These are phyloP conservation scores for Callospermophilus lateralis DNA, from an alignment of 2,113 vertebrate genomes.

Conservation along the genomic window DNA sequence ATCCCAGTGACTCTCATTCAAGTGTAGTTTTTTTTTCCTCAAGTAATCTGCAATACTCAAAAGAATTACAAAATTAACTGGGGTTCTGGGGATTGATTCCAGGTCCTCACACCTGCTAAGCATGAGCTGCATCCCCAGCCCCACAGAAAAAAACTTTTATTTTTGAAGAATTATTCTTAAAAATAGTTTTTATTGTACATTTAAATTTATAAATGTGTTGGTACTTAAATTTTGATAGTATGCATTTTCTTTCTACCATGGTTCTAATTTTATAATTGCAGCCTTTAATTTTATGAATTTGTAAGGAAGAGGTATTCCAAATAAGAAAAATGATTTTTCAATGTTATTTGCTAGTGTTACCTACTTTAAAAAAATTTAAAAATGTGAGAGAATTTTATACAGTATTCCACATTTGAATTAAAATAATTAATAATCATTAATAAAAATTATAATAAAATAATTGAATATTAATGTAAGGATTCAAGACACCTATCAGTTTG, in stretches of 20 bases:
- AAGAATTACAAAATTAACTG: neutral
- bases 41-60: neutral
- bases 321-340: neutral
- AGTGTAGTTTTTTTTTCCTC: neutral
- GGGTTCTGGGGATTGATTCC: neutral
- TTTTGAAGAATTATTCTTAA: neutral
- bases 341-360: neutral
- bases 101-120: neutral
- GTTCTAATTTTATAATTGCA: neutral
- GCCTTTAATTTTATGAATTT: neutral
- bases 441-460: neutral
- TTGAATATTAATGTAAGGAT: neutral
- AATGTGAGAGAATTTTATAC: neutral
- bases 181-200: neutral
- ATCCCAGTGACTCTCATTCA: neutral
- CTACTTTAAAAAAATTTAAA: neutral
- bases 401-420: neutral
- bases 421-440: neutral
- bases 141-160: neutral
- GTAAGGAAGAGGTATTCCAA: neutral
- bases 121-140: neutral
- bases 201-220: neutral
- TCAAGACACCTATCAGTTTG: neutral
- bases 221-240: neutral
- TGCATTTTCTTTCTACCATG: neutral